These are phyloP conservation scores for Furcula furcula DNA, from an alignment of 2,888 invertebrate genomes.

Conservation along the genomic window DNA sequence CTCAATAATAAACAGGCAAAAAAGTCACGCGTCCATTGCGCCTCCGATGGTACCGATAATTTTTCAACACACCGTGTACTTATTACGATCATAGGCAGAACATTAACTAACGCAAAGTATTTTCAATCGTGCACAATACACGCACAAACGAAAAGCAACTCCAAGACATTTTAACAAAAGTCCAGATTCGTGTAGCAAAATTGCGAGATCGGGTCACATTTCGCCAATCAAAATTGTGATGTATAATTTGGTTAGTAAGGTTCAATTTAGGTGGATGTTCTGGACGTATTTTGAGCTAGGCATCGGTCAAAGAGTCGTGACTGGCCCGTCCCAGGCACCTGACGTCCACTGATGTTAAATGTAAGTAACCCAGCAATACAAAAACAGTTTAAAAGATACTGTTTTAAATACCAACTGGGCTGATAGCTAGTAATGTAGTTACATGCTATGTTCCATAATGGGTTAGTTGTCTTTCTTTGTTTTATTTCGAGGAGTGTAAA, in stretches of 20 bases:
- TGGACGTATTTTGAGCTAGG: conserved; percentile 61
- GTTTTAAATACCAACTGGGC: conserved; percentile 52
- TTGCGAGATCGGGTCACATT: conserved; percentile 12
- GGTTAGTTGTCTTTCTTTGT: too few species aligned
- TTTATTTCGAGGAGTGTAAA: too few species aligned
- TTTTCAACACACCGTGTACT: conserved; percentile 82
- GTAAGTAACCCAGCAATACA: conserved; percentile 47
- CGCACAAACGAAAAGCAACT: conserved; percentile 27
- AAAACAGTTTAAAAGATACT: conserved; percentile 59
- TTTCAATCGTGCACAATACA: conserved; percentile 38
- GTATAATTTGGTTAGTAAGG: conserved; percentile 13
- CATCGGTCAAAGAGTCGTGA: conserved; percentile 80
- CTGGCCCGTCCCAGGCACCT: conserved; percentile 75
- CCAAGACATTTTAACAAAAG: conserved; percentile 9
- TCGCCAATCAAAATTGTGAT: conserved; percentile 19
- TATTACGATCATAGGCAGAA: conserved; percentile 79
- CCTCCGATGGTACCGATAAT: conserved; percentile 80
- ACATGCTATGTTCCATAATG: too few species aligned
- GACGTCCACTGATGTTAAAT: conserved; percentile 73
- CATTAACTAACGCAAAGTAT: conserved; percentile 71
- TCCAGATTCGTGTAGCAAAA: conserved; percentile 19
- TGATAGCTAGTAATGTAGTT: conserved; percentile 14
- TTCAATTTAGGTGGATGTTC: conserved; percentile 27
- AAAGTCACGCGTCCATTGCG: conserved; percentile 77
- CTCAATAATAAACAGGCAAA: conserved; percentile 76